Evolutionary conservation across 37 sponge, comb jelly and placozoan species (phyloP).

Genomic region (Axinella damicornis): DNA sequence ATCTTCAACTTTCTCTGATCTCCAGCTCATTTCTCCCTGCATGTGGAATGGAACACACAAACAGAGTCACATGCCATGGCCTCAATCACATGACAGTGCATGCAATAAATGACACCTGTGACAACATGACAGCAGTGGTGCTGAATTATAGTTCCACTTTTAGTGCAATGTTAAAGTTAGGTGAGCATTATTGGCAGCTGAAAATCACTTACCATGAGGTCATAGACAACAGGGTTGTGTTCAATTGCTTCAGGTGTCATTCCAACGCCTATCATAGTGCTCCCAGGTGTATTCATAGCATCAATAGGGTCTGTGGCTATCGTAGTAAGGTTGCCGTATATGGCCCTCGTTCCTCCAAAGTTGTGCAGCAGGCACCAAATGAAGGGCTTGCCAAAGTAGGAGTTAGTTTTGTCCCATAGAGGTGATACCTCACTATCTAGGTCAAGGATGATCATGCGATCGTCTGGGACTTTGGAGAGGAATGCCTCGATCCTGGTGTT

Average conservation of each 20-base stretch:
- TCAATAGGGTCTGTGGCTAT: slow-evolving; percentile 57
- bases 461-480: slow-evolving; percentile 64
- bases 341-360: slow-evolving; percentile 66
- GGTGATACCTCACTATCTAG: slow-evolving; percentile 52
- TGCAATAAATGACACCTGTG: too few relatives aligned
- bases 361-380: slow-evolving; percentile 79
- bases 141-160: too few relatives aligned
- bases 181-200: too few relatives aligned
- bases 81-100: too few relatives aligned
- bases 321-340: slow-evolving; percentile 67
- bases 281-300: slow-evolving; percentile 27
- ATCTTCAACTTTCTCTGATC: slow-evolving; percentile 27
- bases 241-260: slow-evolving; percentile 82
- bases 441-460: slow-evolving; percentile 72
- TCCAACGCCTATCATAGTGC: slow-evolving; percentile 77
- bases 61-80: too few relatives aligned
- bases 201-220: slow-evolving; percentile 71
- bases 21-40: slow-evolving; percentile 81
- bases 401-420: slow-evolving; percentile 37
- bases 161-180: too few relatives aligned
- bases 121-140: too few relatives aligned
- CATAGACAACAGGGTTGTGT: slow-evolving; percentile 80
- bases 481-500: slow-evolving; percentile 43
- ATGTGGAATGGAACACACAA: too few relatives aligned
- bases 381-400: slow-evolving; percentile 75